A percentile compares a stretch with the other conserved stretches of the same genome.
Conservation (phyloP, 2,113 vertebrate genomes). For the Silurus glanis region DNA sequence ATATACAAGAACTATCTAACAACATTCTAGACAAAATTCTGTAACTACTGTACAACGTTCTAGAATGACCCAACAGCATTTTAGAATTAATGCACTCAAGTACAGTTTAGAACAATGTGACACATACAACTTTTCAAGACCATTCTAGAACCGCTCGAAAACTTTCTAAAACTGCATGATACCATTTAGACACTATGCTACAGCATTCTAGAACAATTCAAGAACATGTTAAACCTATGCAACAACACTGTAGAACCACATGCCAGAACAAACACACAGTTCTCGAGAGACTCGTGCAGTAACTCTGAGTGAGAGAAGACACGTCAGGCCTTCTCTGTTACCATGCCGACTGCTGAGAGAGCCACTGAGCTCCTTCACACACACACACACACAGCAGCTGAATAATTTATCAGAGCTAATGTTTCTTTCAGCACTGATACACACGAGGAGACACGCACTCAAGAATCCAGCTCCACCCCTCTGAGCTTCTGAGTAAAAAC, state of each 20-base stretch:
- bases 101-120: neutral
- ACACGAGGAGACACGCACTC: slow-evolving; percentile 8
- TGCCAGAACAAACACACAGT: neutral
- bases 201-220: neutral
- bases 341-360: slow-evolving; percentile 15
- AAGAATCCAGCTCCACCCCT: slow-evolving; percentile 33
- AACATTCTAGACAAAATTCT: neutral
- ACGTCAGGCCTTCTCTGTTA: slow-evolving; percentile 16
- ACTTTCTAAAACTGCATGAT: too few species aligned
- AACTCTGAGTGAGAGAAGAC: slow-evolving; percentile 19
- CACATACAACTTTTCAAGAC: neutral
- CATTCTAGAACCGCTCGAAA: neutral
- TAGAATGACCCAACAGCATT: neutral
- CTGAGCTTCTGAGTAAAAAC: neutral
- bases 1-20: too few species aligned
- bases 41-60: neutral
- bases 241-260: neutral
- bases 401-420: slow-evolving; percentile 32
- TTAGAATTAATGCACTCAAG: neutral
- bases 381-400: slow-evolving; percentile 41
- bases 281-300: neutral
- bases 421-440: slow-evolving; percentile 30
- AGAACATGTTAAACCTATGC: neutral
- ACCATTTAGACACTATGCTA: too few species aligned
- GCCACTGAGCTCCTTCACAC: neutral